Conservation (phyloP, 37 sponge, comb jelly and placozoan genomes). For the Aplysina aerophoba region DNA sequence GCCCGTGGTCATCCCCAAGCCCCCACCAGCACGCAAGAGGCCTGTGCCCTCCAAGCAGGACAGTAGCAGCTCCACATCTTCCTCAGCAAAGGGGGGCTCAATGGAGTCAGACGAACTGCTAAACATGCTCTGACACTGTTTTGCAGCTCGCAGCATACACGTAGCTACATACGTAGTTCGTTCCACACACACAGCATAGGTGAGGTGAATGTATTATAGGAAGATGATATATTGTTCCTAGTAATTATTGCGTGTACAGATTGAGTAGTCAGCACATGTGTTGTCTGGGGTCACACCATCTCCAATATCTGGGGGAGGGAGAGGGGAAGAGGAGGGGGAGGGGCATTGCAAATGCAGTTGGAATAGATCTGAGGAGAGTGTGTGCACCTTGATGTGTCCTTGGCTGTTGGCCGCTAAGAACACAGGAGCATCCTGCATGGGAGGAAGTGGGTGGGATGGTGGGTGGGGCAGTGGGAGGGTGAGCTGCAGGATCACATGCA, state of each 20-base stretch:
- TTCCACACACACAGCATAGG: too few species aligned
- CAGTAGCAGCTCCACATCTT: background rate
- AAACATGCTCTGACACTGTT: too few species aligned
- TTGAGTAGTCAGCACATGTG: background rate
- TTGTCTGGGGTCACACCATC: background rate
- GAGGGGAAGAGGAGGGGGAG: too few species aligned
- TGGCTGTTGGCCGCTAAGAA: conserved; percentile 88
- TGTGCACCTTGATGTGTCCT: conserved; percentile 72
- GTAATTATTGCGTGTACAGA: background rate
- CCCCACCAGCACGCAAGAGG: background rate
- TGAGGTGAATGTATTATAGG: too few species aligned
- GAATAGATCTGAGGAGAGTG: too few species aligned
- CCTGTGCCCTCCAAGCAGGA: background rate
- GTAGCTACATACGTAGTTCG: too few species aligned
- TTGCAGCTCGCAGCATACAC: too few species aligned
- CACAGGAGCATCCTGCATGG: conserved; percentile 41
- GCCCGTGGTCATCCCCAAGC: background rate
- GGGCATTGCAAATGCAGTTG: too few species aligned
- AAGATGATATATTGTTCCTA: too few species aligned
- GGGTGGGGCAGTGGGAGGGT: background rate
- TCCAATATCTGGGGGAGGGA: background rate
- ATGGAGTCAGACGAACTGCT: conserved; percentile 39
- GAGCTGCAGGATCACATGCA: background rate
- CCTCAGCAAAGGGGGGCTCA: conserved; percentile 14
- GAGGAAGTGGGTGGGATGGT: background rate